Evolutionary conservation across 2,797 vertebrate genomes (phyloP).

Genomic region (Malurus leucopterus): DNA sequence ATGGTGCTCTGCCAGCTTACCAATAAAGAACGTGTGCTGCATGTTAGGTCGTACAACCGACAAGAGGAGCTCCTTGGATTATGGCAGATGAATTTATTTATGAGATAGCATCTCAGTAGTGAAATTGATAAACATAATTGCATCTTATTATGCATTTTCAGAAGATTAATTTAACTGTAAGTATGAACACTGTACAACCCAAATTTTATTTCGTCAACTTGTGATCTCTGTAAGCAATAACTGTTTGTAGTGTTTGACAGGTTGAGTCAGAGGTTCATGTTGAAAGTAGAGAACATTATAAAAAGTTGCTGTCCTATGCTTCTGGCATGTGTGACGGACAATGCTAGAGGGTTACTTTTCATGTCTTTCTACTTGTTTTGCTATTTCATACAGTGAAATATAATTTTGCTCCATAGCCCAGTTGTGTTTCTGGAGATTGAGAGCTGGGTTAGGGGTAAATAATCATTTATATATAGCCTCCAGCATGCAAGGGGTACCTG

Average conservation of each 20-base stretch:
- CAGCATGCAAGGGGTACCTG: neutral
- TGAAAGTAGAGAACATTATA: neutral
- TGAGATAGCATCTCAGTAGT: neutral
- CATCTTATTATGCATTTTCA: neutral
- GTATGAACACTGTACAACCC: neutral
- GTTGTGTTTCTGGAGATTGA: neutral
- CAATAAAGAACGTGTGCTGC: neutral
- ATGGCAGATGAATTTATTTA: neutral
- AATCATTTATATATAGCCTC: neutral
- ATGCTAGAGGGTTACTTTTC: neutral
- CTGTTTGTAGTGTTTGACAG: neutral
- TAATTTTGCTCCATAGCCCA: neutral
- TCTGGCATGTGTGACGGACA: neutral
- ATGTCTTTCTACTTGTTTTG: neutral
- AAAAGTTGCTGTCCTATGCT: neutral
- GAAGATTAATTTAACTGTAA: neutral
- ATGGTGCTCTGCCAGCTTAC: neutral
- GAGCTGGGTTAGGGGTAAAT: neutral
- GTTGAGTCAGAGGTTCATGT: neutral
- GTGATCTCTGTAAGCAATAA: neutral
- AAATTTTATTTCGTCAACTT: neutral
- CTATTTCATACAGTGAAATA: neutral
- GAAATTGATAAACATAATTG: neutral
- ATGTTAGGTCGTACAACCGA: neutral
- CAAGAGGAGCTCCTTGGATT: neutral